phyloP scores from a whole-genome alignment of 2,888 invertebrate genomes.

The Andrena praecox region DNA sequence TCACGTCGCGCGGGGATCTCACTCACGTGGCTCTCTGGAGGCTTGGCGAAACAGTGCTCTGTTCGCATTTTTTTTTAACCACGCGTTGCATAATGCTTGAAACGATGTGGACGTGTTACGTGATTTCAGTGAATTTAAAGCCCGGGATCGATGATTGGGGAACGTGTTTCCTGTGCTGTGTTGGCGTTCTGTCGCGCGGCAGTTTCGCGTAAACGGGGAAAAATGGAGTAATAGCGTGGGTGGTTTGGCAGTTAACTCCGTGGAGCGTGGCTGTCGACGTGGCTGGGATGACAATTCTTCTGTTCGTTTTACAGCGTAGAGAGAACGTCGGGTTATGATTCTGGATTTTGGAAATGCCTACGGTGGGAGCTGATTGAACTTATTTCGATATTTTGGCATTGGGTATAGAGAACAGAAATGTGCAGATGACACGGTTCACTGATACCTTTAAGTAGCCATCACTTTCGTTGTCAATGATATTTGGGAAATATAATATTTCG shows the following conservation, averaged over 20 bases:
- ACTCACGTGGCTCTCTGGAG: not conserved
- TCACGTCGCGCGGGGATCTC: not conserved
- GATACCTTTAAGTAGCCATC: no score
- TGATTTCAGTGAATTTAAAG: conserved; percentile 35
- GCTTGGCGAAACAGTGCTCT: not conserved
- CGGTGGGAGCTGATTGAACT: no score
- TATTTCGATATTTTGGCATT: no score
- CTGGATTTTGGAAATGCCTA: no score
- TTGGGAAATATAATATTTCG: no score
- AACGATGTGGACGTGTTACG: conserved; percentile 29
- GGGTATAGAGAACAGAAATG: no score
- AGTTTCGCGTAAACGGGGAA: not conserved
- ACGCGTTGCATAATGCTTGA: conserved; percentile 6
- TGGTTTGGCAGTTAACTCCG: not conserved
- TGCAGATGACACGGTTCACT: no score
- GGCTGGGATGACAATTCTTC: no score
- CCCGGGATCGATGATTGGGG: conserved; percentile 31
- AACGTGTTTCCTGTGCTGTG: not conserved
- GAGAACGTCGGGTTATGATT: no score
- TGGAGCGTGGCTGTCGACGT: no score
- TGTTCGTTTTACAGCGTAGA: no score
- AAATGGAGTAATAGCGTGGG: not conserved
- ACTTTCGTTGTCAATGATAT: no score
- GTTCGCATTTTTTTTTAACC: not conserved
- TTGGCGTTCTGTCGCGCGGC: not conserved